Base-by-base conservation (phyloP, 2,113 vertebrate species). In the Stercorarius parasiticus region DNA sequence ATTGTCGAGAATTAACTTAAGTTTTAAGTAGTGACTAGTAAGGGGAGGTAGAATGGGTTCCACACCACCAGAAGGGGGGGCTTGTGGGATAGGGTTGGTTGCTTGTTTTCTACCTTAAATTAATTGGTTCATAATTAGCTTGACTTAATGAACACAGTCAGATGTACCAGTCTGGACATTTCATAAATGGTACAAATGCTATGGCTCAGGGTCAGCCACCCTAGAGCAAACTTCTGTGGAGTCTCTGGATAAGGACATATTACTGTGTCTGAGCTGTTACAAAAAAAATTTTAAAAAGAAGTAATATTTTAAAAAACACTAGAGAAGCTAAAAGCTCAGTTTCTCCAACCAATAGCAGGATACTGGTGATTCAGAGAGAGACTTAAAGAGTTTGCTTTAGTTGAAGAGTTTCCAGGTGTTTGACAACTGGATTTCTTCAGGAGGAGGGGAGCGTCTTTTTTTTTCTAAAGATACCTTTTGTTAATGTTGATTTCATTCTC, bases 31-130 rank as follows among this genome's bases (percentile, higher is more conserved):
- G 34, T 45, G 36, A 47, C 49, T 49, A 40, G 27, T 20, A 61
- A 83, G 18, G 16, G 17, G 1, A 53, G 3, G 20, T 32, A 9
- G 8, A 5, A 13, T 77, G n/a, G 15, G 34, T 50, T 82, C 4
- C 40, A 10, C 27, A 42, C 2, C 1, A 4, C 7, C 15, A 32
- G 30, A 47, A 62, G 4, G 4, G 15, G 3, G 0, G 2, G 30
- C 30, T 30, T 6, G 1, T 2, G 3, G 6, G 0, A 3, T 40
- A 70, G 11, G 1, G 6, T 52, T 9, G 6, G 1, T 70, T 74
- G 15, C 1, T 69, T 88, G 9, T n/a, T 67, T 91, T 79, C 73
- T 71, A 6, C 43, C 14, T 67, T 25, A 66, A 91, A 53, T 78
- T 32, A 66, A 27, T 52, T 70, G 12, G 5, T 66, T 90, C 38